A percentile compares a stretch with the other conserved stretches of the same genome.
These are phyloP conservation scores for Taurulus bubalis DNA, from an alignment of 2,113 vertebrate species.

Conservation along the genomic window DNA sequence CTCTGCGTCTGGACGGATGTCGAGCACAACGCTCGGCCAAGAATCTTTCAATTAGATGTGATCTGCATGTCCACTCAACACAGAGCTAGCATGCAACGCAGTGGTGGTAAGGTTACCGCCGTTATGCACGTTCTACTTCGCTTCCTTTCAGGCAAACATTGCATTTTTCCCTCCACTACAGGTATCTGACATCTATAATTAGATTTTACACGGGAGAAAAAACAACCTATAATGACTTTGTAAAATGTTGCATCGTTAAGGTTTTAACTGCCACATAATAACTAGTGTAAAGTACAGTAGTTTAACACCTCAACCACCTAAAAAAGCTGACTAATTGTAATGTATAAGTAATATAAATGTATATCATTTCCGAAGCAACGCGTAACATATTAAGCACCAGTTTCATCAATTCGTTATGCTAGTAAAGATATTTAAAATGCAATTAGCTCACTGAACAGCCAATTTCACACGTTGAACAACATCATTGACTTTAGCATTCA, in stretches of 20 bases:
- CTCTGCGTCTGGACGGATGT: conserved; percentile 23
- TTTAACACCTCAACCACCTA: not conserved
- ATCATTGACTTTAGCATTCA: not conserved
- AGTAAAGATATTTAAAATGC: not conserved
- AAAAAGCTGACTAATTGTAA: not conserved
- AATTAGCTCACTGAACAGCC: not conserved
- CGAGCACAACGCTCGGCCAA: not conserved
- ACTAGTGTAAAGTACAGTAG: not conserved
- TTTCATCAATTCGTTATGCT: not conserved
- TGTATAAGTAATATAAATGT: not conserved
- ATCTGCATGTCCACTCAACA: not conserved
- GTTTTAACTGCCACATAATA: not conserved
- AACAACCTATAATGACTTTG: not conserved
- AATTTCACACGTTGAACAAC: not conserved
- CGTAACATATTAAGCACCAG: not conserved
- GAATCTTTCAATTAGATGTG: conserved; percentile 1
- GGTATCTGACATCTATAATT: not conserved
- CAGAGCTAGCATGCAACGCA: not conserved
- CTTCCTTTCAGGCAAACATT: not conserved
- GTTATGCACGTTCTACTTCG: not conserved
- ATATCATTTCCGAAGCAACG: not conserved
- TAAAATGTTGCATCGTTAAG: not conserved
- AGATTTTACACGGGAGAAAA: not conserved
- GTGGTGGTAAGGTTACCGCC: not conserved
- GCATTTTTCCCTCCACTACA: not conserved